Evolutionary conservation across 2,113 vertebrate species (phyloP), one percentile per base, ranked within the genome.

Genomic region (Protomyctophum bolini): DNA sequence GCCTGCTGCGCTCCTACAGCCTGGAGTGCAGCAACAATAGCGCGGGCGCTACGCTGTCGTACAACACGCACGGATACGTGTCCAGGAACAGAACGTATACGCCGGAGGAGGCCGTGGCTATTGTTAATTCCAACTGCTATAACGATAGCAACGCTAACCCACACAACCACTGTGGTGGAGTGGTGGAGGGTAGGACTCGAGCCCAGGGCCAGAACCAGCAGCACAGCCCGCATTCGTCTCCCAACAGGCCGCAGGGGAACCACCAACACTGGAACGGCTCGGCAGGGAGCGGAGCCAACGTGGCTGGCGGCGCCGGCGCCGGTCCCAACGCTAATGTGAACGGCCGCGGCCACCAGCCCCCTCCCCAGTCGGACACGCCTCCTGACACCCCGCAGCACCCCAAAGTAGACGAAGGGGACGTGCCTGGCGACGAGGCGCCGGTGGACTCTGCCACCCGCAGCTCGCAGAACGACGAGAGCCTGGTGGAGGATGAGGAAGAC

Each of bases 201-300:
- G 84, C 66, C 71, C 68, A 61, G 10, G 73, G 73, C 69, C 89
- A 61, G 76, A 79, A 68, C 66, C 87, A 72, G 64, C 87, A 72
- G 64, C 80, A 84, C 78, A 81, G 70, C 66, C 80, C 76, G 9
- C 57, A 68, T 51, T 83, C 86, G 65, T 78, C 69, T 47, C 33
- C 75, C 2, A 84, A 86, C 73, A 83, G 79, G 66, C 73, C 54
- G 6, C 90, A 85, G 77, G 85, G 86, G 48, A 86, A 89, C 83
- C 90, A 90, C 80, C 89, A 92, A 74, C 92, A 95, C 83, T 94
- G 93, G 93, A 95, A 94, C 2, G 93, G 93, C 60, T 91, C 93
- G 3, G 91, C 90, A 0, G 77, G 90, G 64, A 83, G 74, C 1
- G 88, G 74, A 52, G 59, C 79, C 65, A 84, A 78, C 73, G 2